Evolutionary conservation across 2,888 invertebrate species (phyloP), one percentile per base, ranked within the genome.

Genomic region (Blera fallax): DNA sequence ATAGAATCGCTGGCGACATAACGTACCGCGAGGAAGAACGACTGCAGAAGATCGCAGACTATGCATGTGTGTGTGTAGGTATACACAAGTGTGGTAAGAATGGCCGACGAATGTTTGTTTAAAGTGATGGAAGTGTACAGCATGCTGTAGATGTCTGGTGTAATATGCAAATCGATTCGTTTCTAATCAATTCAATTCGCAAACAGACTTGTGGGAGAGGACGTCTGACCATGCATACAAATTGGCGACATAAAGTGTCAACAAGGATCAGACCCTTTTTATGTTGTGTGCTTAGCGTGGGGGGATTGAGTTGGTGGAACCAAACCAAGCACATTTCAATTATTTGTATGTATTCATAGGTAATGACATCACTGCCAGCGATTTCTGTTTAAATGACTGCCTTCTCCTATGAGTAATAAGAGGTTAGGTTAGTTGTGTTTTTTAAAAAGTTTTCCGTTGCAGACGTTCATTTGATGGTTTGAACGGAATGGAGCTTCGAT

Each of bases 91-190:
- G 58, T 4, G 14, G 6, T 24, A 24, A 10, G 70, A 32, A 29
- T 32, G 21, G 58, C 29, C 48, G 48, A 54, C 16, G 72, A 37
- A 50, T 62, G 48, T 69, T 76, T 74, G 37, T 32, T 54, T 48
- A 10, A 54, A 69, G 40, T 37, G 76, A 69, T 69, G 18, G 62
- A 54, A 62, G 62, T 48, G 52, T 18, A 50, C 43, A 67, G 43
- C 10, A 27, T 56, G 32, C 37, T 50, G 32, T 79, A 64, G 29
- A 34, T 29, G 37, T 32, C 67, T 67, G 64, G 48, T 67, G 65
- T 60, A 67, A 67, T 77, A 83, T 83, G 77, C 77, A 83, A 83
- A 83, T 83, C 65, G 60, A 83, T 83, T 72, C 60, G 72, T 77
- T 72, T 72, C 82, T 77, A 83, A 72, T 83, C 82, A 77, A 82